Percentiles rank a stretch among this genome's conserved stretches.
phyloP scores from a whole-genome alignment of 2,797 vertebrate genomes.

The Aotus griseimembra region DNA sequence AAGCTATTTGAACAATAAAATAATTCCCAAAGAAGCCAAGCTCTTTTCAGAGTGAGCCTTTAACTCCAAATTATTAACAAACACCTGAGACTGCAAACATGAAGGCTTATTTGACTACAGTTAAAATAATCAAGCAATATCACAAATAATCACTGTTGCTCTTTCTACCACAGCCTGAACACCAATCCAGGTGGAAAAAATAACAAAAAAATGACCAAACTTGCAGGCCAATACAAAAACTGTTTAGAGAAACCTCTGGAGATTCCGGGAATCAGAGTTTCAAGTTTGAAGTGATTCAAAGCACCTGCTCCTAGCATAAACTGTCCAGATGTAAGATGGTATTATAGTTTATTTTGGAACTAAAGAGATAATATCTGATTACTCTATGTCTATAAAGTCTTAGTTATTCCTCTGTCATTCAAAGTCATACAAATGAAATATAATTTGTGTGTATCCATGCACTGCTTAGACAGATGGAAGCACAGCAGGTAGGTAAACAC shows the following conservation, averaged over 20 bases:
- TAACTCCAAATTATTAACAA: neutral
- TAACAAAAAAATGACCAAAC: slow-evolving; percentile 40
- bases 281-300: slow-evolving; percentile 73
- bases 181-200: slow-evolving; percentile 61
- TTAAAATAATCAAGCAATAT: neutral
- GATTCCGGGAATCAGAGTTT: slow-evolving; percentile 68
- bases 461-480: slow-evolving; percentile 86
- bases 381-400: slow-evolving; percentile 76
- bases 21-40: neutral
- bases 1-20: slow-evolving; percentile 19
- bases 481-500: slow-evolving; percentile 89
- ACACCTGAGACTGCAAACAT: neutral
- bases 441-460: slow-evolving; percentile 84
- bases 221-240: slow-evolving; percentile 57
- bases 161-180: neutral
- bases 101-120: neutral
- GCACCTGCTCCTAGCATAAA: slow-evolving; percentile 79
- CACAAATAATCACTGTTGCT: neutral
- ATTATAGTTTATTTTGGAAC: slow-evolving; percentile 79
- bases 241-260: slow-evolving; percentile 69
- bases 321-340: slow-evolving; percentile 80
- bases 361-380: slow-evolving; percentile 82
- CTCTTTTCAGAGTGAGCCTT: slow-evolving; percentile 20
- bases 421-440: slow-evolving; percentile 86
- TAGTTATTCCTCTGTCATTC: slow-evolving; percentile 86